phyloP scores from a whole-genome alignment of 2,113 vertebrate species.

The Notothenia coriiceps region DNA sequence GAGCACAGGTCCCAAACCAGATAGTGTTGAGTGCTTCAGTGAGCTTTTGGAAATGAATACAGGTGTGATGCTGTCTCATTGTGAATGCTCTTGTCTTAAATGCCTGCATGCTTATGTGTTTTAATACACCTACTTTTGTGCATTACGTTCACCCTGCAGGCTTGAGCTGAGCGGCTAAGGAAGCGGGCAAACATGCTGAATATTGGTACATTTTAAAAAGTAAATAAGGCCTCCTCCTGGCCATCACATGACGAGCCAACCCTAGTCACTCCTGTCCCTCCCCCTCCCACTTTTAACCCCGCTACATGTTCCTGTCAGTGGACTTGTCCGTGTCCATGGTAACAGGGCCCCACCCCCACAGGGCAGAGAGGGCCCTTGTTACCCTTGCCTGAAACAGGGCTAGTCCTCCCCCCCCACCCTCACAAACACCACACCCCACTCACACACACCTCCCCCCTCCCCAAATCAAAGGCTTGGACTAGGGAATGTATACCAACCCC shows the following conservation, averaged over 20 bases:
- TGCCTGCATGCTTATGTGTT: not conserved
- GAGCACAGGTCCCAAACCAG: constrained; percentile 33
- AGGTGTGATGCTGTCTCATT: constrained; percentile 26
- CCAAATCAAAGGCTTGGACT: constrained; percentile 74
- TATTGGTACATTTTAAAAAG: constrained; percentile 64
- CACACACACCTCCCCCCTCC: constrained; percentile 33
- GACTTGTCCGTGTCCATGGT: constrained; percentile 82
- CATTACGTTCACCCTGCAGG: not conserved
- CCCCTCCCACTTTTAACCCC: constrained; percentile 71
- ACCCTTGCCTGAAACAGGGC: constrained; percentile 76
- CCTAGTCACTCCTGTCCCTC: constrained; percentile 61
- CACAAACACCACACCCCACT: constrained; percentile 49
- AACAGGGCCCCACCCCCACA: constrained; percentile 82
- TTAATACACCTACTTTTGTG: constrained; percentile 17
- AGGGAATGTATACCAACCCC: constrained; percentile 76
- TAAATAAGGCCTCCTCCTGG: constrained; percentile 76
- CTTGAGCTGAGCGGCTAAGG: constrained; percentile 17
- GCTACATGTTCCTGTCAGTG: constrained; percentile 80
- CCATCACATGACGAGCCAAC: constrained; percentile 75
- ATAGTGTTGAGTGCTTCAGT: constrained; percentile 2
- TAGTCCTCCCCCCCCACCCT: constrained; percentile 42
- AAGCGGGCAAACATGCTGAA: constrained; percentile 32
- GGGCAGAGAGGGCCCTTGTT: constrained; percentile 81
- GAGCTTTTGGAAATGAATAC: constrained; percentile 6
- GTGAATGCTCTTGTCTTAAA: not conserved